Evolutionary conservation across 2,113 vertebrate genomes (phyloP), one percentile per base, ranked within the genome.

Genomic region (Axis porcinus): DNA sequence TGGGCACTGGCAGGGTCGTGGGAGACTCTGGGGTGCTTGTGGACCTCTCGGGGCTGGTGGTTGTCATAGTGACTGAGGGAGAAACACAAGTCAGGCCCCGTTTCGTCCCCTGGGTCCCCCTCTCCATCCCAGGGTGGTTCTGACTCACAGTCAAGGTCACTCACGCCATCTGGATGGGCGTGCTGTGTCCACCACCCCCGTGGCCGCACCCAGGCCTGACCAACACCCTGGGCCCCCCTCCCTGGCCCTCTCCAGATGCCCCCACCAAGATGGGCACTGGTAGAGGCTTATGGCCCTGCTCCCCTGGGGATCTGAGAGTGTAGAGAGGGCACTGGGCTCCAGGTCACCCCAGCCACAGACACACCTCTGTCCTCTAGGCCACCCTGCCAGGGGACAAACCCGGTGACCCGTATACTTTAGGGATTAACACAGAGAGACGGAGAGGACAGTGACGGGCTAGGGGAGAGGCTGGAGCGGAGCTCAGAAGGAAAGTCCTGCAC

Each of bases 1-100:
- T 62, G 50, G 40, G 0, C 2, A 1, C 13, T 9, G 45, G 9
- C 47, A 43, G 28, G 19, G 15, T 21, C 0, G 0, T 62, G 27
- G 23, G 23, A 6, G 67, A 15, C 13, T 1, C 23, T 0, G 0
- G 1, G 2, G 13, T 45, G 1, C 52, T 23, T 14, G 2, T 36
- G 74, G 5, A 0, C 2, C 9, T 12, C 60, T 4, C 5, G 1
- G 10, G 5, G 7, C 7, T 16, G 13, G 19, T 27, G 52, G 1
- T 30, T 84, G 27, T 2, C 1, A 17, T 3, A 6, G 2, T 3
- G 40, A 2, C 45, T 47, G n/a, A 79, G 33, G 14, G 3, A 23
- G 23, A 81, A 85, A 50, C 58, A 57, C 19, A 17, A 1, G 17
- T 89, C 54, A 82, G 45, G 8, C 2, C 19, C 1, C 0, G 7